phyloP scores from a whole-genome alignment of 2,113 vertebrate species.

The Thamnophis sirtalis region DNA sequence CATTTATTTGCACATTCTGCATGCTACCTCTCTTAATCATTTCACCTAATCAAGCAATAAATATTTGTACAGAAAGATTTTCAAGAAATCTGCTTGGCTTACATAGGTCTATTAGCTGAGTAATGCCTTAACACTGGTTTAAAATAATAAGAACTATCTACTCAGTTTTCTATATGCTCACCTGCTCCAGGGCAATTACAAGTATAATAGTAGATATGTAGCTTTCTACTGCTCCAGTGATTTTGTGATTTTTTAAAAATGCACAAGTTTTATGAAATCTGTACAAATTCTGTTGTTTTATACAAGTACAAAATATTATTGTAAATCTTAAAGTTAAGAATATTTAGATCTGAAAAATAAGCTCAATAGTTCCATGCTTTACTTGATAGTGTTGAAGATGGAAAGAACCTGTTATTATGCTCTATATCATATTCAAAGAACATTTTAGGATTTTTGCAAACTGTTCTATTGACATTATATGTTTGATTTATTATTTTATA shows the following conservation, averaged over 20 bases:
- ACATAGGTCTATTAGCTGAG: neutral
- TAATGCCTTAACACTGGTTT: neutral
- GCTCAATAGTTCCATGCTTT: conserved; percentile 38
- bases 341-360: conserved; percentile 33
- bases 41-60: neutral
- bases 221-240: neutral
- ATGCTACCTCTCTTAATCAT: conserved; percentile 39
- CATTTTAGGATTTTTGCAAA: conserved; percentile 22
- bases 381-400: conserved; percentile 10
- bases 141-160: neutral
- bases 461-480: conserved; percentile 32
- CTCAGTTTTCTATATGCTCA: neutral
- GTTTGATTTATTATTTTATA: conserved; percentile 52
- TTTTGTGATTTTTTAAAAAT: neutral
- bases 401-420: neutral
- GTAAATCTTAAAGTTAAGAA: conserved; percentile 38
- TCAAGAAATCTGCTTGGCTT: conserved; percentile 1
- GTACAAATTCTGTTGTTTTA: conserved; percentile 7
- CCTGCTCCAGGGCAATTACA: neutral
- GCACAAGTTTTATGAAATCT: conserved; percentile 19
- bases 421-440: conserved; percentile 36
- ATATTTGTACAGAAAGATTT: neutral
- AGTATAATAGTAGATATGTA: neutral
- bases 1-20: conserved; percentile 46
- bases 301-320: conserved; percentile 26